Evolutionary conservation across 1,140 invertebrate species (phyloP).

Genomic region (Matsumurasca onukii): DNA sequence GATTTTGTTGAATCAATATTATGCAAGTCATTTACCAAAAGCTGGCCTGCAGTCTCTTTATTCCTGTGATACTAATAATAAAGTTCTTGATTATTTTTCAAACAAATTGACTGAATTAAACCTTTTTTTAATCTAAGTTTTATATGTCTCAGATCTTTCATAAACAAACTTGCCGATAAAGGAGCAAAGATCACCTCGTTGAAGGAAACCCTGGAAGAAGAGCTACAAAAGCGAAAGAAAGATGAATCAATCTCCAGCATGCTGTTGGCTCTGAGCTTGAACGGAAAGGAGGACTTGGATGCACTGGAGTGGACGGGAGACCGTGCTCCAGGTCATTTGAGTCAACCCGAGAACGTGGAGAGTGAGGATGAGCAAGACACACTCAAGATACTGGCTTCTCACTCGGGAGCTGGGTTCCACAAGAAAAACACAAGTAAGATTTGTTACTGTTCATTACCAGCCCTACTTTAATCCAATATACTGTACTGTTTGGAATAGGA

Average conservation of each 20-base stretch:
- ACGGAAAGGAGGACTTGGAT: constrained; percentile 56
- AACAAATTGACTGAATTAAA: neutral
- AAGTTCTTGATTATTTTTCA: neutral
- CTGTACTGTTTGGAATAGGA: too few species aligned
- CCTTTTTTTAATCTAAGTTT: constrained; percentile 24
- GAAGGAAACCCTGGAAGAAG: constrained; percentile 54
- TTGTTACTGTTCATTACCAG: too few species aligned
- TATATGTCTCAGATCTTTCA: constrained; percentile 45
- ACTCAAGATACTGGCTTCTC: constrained; percentile 62
- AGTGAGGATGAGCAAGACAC: constrained; percentile 65
- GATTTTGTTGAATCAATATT: neutral
- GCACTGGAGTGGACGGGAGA: constrained; percentile 67
- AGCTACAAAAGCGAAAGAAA: constrained; percentile 57
- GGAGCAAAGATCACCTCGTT: constrained; percentile 62
- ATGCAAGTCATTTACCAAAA: neutral
- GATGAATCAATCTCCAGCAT: constrained; percentile 58
- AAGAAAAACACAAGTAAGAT: constrained; percentile 39
- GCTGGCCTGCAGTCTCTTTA: neutral
- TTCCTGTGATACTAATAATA: neutral
- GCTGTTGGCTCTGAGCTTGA: constrained; percentile 61
- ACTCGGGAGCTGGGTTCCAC: constrained; percentile 39
- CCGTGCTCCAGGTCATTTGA: constrained; percentile 43
- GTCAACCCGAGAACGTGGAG: constrained; percentile 58
- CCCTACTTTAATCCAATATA: too few species aligned
- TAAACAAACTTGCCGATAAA: constrained; percentile 63